A percentile compares a stretch with the other conserved stretches of the same genome.
These are phyloP conservation scores for Holotrichia oblita DNA, from an alignment of 1,140 invertebrate species.

Conservation along the genomic window DNA sequence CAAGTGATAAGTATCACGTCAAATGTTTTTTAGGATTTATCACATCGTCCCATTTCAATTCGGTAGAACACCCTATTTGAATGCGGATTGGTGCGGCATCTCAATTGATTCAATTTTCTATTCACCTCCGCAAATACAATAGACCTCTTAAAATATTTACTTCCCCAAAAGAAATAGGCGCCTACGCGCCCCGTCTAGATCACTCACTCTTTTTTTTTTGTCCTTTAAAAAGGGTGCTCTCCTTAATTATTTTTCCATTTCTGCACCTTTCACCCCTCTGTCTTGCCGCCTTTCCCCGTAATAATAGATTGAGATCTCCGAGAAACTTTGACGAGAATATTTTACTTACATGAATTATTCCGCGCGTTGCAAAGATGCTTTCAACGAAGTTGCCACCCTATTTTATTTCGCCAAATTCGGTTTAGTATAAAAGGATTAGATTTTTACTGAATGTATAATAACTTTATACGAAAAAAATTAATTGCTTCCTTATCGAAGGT, in stretches of 20 bases:
- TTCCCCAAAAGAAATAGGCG: background rate
- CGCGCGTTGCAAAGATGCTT: no score
- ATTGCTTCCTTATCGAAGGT: no score
- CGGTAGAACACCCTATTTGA: background rate
- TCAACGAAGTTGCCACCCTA: no score
- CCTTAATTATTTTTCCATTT: slow-evolving; percentile 11
- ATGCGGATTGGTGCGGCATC: background rate
- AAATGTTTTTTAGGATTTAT: background rate
- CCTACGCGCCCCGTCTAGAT: background rate
- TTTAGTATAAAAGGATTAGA: no score
- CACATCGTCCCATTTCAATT: background rate
- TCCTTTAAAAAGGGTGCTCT: background rate
- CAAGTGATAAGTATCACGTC: background rate
- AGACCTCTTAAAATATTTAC: slow-evolving; percentile 13
- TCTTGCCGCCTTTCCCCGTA: background rate
- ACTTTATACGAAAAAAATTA: no score
- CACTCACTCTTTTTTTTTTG: background rate
- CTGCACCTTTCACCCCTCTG: background rate
- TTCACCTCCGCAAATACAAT: slow-evolving; percentile 20
- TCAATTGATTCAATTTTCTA: slow-evolving; percentile 18
- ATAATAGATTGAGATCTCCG: background rate
- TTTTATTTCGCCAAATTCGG: no score
- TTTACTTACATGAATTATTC: background rate
- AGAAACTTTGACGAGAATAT: slow-evolving; percentile 5
- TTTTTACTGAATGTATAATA: no score